Percentiles rank a stretch among this genome's conserved stretches.
Evolutionary conservation across 23 tunicate genomes (phyloP).

Genomic region (Halocynthia roretzi): DNA sequence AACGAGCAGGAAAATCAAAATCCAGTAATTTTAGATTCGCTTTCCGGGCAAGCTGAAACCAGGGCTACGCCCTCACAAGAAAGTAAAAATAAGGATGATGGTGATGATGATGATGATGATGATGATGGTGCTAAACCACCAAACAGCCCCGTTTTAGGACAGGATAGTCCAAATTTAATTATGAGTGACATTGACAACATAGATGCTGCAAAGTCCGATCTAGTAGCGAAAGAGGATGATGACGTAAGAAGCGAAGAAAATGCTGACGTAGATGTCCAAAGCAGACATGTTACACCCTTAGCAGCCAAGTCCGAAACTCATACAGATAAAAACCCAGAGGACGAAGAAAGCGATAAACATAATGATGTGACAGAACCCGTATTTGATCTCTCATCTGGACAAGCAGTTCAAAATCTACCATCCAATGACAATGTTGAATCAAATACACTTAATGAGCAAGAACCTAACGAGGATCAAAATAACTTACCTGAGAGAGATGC

Average conservation of each 20-base stretch:
- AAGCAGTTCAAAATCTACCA: not conserved
- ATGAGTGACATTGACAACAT: too few relatives aligned
- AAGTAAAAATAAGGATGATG: too few relatives aligned
- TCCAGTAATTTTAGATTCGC: too few relatives aligned
- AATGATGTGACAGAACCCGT: not conserved
- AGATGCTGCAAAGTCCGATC: not conserved
- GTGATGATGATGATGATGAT: too few relatives aligned
- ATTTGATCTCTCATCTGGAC: slow-evolving; percentile 3
- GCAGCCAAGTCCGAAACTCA: not conserved
- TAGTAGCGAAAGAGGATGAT: not conserved
- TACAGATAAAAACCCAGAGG: not conserved
- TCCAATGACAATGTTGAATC: not conserved
- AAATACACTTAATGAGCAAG: not conserved
- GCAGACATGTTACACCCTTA: not conserved
- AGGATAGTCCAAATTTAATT: too few relatives aligned
- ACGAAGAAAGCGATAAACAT: not conserved
- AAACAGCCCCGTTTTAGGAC: too few relatives aligned
- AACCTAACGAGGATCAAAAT: not conserved
- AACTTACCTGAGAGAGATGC: slow-evolving; percentile 3
- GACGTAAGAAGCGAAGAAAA: not conserved
- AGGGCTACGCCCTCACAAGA: too few relatives aligned
- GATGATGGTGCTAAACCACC: too few relatives aligned
- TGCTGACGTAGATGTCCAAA: not conserved
- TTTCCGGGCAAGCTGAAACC: too few relatives aligned
- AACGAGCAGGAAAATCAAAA: too few relatives aligned